phyloP scores from a whole-genome alignment of 2,888 invertebrate species.

The Flabesymbios commensalis region DNA sequence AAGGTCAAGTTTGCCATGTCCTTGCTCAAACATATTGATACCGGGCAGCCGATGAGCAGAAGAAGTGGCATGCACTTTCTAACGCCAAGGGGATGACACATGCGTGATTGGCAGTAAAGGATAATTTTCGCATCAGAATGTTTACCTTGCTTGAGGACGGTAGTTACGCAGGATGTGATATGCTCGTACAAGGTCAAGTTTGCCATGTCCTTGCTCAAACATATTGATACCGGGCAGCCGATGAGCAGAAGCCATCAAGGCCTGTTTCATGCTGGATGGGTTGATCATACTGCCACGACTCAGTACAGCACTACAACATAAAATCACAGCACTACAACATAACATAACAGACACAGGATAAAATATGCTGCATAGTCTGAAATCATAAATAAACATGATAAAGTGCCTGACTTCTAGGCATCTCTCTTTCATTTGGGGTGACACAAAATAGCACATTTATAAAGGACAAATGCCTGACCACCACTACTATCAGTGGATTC shows the following conservation, averaged over 20 bases:
- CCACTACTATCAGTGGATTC: too few species aligned
- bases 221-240: slow-evolving; percentile 82
- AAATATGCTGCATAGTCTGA: not conserved
- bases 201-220: slow-evolving; percentile 97
- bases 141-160: slow-evolving; percentile 69
- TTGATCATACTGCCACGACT: slow-evolving; percentile 65
- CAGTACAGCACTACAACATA: slow-evolving; percentile 61
- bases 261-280: slow-evolving; percentile 94
- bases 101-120: too few species aligned
- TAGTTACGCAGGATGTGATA: slow-evolving; percentile 73
- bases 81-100: too few species aligned
- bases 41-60: slow-evolving; percentile 79
- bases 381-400: too few species aligned
- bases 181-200: slow-evolving; percentile 85
- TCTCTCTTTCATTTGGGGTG: too few species aligned
- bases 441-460: too few species aligned
- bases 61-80: too few species aligned
- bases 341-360: not conserved
- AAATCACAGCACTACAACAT: not conserved
- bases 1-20: slow-evolving; percentile 90
- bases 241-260: slow-evolving; percentile 86
- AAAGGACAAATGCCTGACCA: too few species aligned
- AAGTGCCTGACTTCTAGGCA: too few species aligned
- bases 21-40: slow-evolving; percentile 97
- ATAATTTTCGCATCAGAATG: too few species aligned